Conservation (phyloP, 2,888 invertebrate species). For the Biston stratarius region DNA sequence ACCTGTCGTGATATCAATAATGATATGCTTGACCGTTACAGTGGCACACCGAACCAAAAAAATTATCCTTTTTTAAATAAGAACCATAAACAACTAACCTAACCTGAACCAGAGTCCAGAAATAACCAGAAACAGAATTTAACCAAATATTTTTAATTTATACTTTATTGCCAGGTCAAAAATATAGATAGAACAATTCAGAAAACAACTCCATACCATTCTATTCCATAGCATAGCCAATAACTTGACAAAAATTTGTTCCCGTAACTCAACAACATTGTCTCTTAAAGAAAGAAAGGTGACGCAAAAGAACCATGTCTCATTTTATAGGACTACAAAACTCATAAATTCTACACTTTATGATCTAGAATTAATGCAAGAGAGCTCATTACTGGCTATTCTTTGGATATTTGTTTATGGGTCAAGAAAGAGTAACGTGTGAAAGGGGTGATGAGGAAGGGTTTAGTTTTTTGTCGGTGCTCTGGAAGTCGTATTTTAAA, state of each 20-base stretch:
- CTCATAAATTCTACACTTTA: constrained; percentile 81
- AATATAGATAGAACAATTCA: not conserved
- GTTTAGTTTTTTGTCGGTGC: constrained; percentile 40
- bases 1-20: too few relatives aligned
- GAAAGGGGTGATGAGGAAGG: constrained; percentile 66
- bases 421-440: constrained; percentile 83
- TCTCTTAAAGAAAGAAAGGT: constrained; percentile 62
- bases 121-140: too few relatives aligned
- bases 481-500: constrained; percentile 24
- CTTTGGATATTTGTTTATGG: constrained; percentile 81
- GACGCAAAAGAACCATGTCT: constrained; percentile 75
- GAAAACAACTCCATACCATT: constrained; percentile 54
- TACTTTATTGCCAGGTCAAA: too few relatives aligned
- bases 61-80: too few relatives aligned
- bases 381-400: constrained; percentile 82
- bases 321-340: constrained; percentile 78
- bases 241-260: constrained; percentile 70
- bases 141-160: too few relatives aligned
- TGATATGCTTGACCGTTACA: too few relatives aligned
- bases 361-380: constrained; percentile 81
- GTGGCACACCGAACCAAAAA: too few relatives aligned
- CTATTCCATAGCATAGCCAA: constrained; percentile 48
- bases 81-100: too few relatives aligned
- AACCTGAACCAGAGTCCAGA: too few relatives aligned
- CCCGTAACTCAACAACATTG: constrained; percentile 78